Conservation (phyloP, 2,888 invertebrate genomes). For the Protula sp. region DNA sequence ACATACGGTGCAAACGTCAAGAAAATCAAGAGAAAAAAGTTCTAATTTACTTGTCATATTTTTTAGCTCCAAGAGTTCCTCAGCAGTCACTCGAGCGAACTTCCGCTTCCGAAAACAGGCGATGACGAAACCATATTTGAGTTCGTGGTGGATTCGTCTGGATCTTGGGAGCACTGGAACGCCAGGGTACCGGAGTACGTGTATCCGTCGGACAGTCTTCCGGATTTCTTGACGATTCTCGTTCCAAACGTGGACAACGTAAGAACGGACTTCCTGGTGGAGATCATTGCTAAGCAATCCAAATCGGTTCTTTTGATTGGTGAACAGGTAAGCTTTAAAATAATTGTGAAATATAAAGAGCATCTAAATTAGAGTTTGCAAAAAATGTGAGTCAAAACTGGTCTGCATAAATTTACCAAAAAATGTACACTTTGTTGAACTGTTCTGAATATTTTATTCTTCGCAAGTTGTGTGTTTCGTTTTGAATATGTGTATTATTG, state of each 20-base stretch:
- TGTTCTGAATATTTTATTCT: not conserved
- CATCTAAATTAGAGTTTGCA: too few species aligned
- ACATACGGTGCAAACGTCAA: too few species aligned
- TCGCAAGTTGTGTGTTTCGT: not conserved
- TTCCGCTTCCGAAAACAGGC: slow-evolving; percentile 40
- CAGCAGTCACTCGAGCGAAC: slow-evolving; percentile 22
- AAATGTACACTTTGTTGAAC: not conserved
- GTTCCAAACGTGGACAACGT: slow-evolving; percentile 54
- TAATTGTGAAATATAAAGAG: too few species aligned
- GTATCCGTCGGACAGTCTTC: slow-evolving; percentile 45
- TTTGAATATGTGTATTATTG: not conserved
- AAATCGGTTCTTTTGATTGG: slow-evolving; percentile 54
- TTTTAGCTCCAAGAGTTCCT: slow-evolving; percentile 40
- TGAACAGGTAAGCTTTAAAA: slow-evolving; percentile 52
- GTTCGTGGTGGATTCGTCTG: slow-evolving; percentile 46
- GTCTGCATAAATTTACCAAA: too few species aligned
- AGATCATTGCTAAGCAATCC: slow-evolving; percentile 50
- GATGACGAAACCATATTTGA: slow-evolving; percentile 54
- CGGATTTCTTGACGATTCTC: slow-evolving; percentile 51
- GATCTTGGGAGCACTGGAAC: slow-evolving; percentile 81
- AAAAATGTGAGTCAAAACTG: too few species aligned
- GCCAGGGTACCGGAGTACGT: slow-evolving; percentile 65
- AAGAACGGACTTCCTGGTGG: slow-evolving; percentile 51
- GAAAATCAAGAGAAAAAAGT: not conserved
- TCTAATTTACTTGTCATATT: not conserved